Evolutionary conservation across 2,797 vertebrate genomes (phyloP).

Genomic region (Ateles fusciceps): DNA sequence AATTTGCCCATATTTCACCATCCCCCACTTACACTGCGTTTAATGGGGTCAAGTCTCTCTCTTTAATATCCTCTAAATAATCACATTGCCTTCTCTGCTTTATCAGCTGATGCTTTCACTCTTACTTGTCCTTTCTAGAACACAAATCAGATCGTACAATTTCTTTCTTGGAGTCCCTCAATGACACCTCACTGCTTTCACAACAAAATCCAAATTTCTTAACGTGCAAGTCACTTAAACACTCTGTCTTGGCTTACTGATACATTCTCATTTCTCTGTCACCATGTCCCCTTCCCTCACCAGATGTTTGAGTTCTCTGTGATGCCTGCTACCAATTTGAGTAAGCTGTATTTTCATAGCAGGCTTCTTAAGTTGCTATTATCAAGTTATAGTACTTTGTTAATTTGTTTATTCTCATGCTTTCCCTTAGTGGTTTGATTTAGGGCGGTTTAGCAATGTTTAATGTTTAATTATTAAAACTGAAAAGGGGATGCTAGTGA

Average conservation of each 20-base stretch:
- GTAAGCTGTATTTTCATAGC: accelerated
- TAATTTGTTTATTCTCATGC: background rate
- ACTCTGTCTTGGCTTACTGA: background rate
- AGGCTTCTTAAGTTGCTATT: background rate
- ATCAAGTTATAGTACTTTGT: background rate
- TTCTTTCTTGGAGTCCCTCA: background rate
- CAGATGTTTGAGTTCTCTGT: background rate
- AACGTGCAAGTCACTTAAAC: background rate
- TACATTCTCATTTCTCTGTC: background rate
- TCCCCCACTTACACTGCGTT: accelerated
- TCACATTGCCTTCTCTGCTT: too few relatives aligned
- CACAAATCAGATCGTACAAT: background rate
- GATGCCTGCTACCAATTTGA: accelerated
- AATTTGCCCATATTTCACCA: background rate
- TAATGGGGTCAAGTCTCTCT: background rate
- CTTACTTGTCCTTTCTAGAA: background rate
- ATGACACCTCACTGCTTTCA: background rate
- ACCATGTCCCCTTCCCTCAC: background rate
- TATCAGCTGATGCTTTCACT: background rate
- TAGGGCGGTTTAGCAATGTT: background rate
- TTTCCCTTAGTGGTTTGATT: background rate
- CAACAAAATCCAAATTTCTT: background rate
- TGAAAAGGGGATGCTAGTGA: background rate
- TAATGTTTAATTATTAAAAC: background rate
- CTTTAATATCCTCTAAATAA: background rate